A percentile compares a stretch with the other conserved stretches of the same genome.
phyloP scores from a whole-genome alignment of 2,113 vertebrate genomes.

The Garra rufa region DNA sequence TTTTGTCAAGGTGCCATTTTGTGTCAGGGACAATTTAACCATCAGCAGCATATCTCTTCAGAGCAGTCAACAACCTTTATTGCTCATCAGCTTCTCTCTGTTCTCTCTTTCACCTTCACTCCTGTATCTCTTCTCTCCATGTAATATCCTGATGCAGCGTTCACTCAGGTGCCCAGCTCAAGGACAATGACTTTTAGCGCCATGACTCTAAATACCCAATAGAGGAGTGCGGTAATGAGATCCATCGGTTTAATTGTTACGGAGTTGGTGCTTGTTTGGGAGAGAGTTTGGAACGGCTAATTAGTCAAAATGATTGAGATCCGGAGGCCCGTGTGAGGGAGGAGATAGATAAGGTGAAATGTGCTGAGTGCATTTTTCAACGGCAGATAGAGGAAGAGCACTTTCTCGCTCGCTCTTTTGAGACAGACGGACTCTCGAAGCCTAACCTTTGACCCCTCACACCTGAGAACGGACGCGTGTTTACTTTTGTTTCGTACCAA shows the following conservation, averaged over 20 bases:
- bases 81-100: conserved; percentile 18
- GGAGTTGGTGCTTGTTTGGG: conserved; percentile 48
- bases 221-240: conserved; percentile 52
- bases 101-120: conserved; percentile 35
- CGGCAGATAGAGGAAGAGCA: conserved; percentile 34
- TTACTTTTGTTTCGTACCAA: neutral
- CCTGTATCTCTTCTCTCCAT: conserved; percentile 28
- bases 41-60: conserved; percentile 30
- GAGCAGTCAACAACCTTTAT: conserved; percentile 37
- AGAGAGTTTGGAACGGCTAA: conserved; percentile 56
- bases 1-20: conserved; percentile 28
- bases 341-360: conserved; percentile 47
- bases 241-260: conserved; percentile 51
- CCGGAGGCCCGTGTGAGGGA: conserved; percentile 45
- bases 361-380: conserved; percentile 53
- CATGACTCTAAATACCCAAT: conserved; percentile 40
- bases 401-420: neutral
- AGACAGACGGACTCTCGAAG: neutral
- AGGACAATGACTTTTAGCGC: conserved; percentile 47
- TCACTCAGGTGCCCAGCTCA: conserved; percentile 34
- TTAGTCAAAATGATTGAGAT: conserved; percentile 63
- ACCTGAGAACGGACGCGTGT: neutral
- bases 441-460: neutral
- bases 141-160: conserved; percentile 20
- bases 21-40: conserved; percentile 27